Percentiles rank a stretch among this genome's conserved stretches.
Conservation (phyloP, 2,113 vertebrate genomes). For the Phylloscopus trochiloides region DNA sequence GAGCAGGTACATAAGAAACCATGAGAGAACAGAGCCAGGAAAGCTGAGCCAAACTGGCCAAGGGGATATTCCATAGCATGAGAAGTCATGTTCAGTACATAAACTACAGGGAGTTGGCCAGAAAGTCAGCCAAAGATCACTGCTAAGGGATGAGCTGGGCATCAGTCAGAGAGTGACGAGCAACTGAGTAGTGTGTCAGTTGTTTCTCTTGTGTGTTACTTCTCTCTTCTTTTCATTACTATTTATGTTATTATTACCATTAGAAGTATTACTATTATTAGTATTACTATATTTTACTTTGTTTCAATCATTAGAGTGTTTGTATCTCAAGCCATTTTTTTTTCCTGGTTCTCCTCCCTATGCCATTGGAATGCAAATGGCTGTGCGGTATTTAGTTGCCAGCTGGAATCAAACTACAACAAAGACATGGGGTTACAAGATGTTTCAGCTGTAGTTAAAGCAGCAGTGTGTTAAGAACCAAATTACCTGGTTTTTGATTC, state of each 20-base stretch:
- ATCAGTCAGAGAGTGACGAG: neutral
- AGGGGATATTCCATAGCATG: neutral
- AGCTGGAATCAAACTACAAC: neutral
- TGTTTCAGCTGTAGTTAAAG: neutral
- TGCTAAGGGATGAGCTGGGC: neutral
- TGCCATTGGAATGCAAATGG: neutral
- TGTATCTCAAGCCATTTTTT: rapidly evolving
- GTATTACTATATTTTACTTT: neutral
- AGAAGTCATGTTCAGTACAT: neutral
- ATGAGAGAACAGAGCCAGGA: neutral
- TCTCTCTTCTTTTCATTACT: neutral
- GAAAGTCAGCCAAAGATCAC: neutral
- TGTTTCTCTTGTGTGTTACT: neutral
- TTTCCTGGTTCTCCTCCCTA: neutral
- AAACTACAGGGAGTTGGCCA: neutral
- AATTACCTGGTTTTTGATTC: constrained; percentile 81
- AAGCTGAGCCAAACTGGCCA: neutral
- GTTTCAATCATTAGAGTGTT: neutral
- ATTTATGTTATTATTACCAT: neutral
- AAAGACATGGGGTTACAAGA: neutral
- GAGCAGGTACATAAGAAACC: neutral
- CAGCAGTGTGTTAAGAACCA: neutral
- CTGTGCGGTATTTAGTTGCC: neutral
- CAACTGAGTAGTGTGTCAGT: neutral
- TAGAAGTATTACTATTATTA: neutral